These are phyloP conservation scores for Sclerodermus sp. DNA, from an alignment of 2,888 invertebrate genomes.

Conservation along the genomic window DNA sequence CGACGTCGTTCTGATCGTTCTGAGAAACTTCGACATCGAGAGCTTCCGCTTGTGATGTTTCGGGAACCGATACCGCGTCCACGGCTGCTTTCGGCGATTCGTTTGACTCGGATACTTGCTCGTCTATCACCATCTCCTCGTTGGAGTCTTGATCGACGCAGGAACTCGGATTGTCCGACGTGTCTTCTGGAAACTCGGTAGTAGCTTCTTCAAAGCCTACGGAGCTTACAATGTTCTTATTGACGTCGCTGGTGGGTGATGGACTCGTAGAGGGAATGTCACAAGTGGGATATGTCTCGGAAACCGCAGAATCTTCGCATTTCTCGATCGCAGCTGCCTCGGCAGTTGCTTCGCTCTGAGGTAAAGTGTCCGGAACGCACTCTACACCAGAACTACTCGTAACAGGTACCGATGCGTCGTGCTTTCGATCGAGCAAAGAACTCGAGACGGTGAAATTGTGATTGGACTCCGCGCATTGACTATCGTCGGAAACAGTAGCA, in stretches of 20 bases:
- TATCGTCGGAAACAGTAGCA: slow-evolving; percentile 16
- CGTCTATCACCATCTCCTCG: slow-evolving; percentile 37
- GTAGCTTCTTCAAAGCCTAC: slow-evolving; percentile 18
- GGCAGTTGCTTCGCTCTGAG: slow-evolving; percentile 1
- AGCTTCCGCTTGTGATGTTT: too few species aligned
- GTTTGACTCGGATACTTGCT: slow-evolving; percentile 30
- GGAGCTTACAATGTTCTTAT: too few species aligned
- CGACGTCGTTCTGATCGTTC: too few species aligned
- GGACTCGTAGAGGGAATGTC: too few species aligned
- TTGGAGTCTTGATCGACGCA: slow-evolving; percentile 28
- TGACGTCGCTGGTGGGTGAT: too few species aligned
- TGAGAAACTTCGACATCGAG: too few species aligned
- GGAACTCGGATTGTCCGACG: slow-evolving; percentile 31
- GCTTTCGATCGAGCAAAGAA: slow-evolving; percentile 6
- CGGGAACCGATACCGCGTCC: slow-evolving; percentile 2
- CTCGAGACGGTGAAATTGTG: slow-evolving; percentile 17
- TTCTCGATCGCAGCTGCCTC: too few species aligned
- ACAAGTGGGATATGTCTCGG: too few species aligned
- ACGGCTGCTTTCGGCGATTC: slow-evolving; percentile 24
- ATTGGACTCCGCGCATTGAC: slow-evolving; percentile 1
- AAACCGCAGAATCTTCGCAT: too few species aligned
- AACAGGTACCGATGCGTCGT: slow-evolving; percentile 7
- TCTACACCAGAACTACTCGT: slow-evolving; percentile 23
- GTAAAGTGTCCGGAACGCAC: slow-evolving; percentile 8
- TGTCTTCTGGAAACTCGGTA: slow-evolving; percentile 26